Evolutionary conservation across 2,888 invertebrate species (phyloP).

Genomic region (Hecatera dysodea): DNA sequence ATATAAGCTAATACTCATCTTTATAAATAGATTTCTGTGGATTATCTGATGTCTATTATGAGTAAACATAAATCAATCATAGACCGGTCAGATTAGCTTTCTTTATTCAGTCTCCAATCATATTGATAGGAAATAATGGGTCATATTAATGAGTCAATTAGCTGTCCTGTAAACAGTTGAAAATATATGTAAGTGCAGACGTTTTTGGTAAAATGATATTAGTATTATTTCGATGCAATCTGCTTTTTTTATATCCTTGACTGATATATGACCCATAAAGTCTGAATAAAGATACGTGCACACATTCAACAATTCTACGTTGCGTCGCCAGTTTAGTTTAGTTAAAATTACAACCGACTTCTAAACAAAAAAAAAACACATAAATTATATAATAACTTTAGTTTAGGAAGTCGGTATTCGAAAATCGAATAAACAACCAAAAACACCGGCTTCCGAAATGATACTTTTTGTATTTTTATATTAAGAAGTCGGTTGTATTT

Average conservation of each 20-base stretch:
- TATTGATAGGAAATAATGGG: slow-evolving; percentile 7
- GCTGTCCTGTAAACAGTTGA: neutral
- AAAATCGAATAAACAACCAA: no score
- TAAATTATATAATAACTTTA: no score
- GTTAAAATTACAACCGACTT: no score
- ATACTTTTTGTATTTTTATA: no score
- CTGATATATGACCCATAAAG: no score
- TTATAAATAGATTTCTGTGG: slow-evolving; percentile 17
- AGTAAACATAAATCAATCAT: slow-evolving; percentile 27
- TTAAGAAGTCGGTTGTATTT: no score
- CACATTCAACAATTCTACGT: no score
- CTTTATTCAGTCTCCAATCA: slow-evolving; percentile 10
- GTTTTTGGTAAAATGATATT: neutral
- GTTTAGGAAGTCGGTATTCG: no score
- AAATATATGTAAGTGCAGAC: neutral
- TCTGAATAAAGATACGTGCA: no score
- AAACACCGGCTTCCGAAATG: no score
- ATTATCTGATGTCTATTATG: slow-evolving; percentile 4
- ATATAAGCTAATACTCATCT: slow-evolving; percentile 5
- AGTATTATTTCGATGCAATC: neutral
- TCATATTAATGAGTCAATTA: neutral
- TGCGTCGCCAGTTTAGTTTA: no score
- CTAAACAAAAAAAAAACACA: no score
- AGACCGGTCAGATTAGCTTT: slow-evolving; percentile 5
- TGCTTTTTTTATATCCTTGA: neutral